phyloP scores from a whole-genome alignment of 2,888 invertebrate species.

The Augiades crinisus region DNA sequence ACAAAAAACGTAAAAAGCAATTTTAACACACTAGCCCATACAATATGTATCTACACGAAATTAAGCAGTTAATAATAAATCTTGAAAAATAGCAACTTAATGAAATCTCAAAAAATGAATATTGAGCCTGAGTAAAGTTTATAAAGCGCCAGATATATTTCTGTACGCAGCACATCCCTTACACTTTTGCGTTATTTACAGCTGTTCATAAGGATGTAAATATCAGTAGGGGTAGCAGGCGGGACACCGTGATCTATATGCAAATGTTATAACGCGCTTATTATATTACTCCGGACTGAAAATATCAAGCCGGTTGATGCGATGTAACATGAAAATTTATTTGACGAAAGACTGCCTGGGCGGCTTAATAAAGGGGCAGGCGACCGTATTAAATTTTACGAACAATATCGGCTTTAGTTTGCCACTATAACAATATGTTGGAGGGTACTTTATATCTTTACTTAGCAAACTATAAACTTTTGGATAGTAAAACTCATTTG shows the following conservation, averaged over 20 bases:
- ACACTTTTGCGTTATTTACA: conserved; percentile 51
- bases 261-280: conserved; percentile 79
- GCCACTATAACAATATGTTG: background rate
- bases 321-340: conserved; percentile 71
- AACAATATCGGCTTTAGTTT: background rate
- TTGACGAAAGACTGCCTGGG: conserved; percentile 46
- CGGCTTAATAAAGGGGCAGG: conserved; percentile 41
- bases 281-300: conserved; percentile 67
- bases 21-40: no score
- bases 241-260: conserved; percentile 76
- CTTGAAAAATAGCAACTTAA: no score
- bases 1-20: no score
- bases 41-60: no score
- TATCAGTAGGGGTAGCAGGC: conserved; percentile 48
- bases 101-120: no score
- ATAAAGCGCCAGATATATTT: background rate
- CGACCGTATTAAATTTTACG: background rate
- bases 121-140: no score
- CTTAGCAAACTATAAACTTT: no score
- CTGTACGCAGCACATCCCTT: background rate
- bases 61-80: no score
- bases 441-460: no score
- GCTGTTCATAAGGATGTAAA: conserved; percentile 63
- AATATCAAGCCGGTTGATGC: conserved; percentile 62
- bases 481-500: no score